These are phyloP conservation scores for Pelecanoides urinatrix DNA, from an alignment of 2,113 vertebrate species.

Conservation along the genomic window DNA sequence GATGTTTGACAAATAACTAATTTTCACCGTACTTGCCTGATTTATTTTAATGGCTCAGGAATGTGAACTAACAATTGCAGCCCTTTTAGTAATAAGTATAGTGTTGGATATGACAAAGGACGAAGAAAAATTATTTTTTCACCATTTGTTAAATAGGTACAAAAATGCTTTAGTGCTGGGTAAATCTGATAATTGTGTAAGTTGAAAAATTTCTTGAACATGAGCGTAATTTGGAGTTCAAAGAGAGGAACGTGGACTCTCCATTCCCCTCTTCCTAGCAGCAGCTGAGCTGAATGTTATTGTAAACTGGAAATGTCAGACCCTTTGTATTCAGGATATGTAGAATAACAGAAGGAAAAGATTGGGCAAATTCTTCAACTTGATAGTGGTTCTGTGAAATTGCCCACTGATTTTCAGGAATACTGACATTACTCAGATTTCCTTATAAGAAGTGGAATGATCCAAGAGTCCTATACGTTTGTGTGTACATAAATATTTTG, in stretches of 20 bases:
- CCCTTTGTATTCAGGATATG: not conserved
- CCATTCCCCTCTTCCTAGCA: not conserved
- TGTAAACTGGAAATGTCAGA: not conserved
- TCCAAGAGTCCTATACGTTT: not conserved
- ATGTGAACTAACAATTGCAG: not conserved
- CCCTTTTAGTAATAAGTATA: not conserved
- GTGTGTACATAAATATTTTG: not conserved
- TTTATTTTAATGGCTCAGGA: not conserved
- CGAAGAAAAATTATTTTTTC: not conserved
- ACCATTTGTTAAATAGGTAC: not conserved
- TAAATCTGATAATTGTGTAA: not conserved
- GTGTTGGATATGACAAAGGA: not conserved
- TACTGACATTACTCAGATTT: not conserved
- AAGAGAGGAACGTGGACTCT: not conserved
- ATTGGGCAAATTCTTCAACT: not conserved
- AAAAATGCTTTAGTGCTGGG: not conserved
- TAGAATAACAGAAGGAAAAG: not conserved
- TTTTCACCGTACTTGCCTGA: not conserved
- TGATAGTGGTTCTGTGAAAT: not conserved
- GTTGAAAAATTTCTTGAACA: not conserved
- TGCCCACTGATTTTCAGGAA: not conserved
- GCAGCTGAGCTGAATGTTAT: not conserved
- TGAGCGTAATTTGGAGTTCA: not conserved
- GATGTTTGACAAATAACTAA: not conserved
- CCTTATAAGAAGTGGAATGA: not conserved